Evolutionary conservation across 2,797 vertebrate genomes (phyloP), one percentile per base, ranked within the genome.

Genomic region (Enteromius thamalakanensis): DNA sequence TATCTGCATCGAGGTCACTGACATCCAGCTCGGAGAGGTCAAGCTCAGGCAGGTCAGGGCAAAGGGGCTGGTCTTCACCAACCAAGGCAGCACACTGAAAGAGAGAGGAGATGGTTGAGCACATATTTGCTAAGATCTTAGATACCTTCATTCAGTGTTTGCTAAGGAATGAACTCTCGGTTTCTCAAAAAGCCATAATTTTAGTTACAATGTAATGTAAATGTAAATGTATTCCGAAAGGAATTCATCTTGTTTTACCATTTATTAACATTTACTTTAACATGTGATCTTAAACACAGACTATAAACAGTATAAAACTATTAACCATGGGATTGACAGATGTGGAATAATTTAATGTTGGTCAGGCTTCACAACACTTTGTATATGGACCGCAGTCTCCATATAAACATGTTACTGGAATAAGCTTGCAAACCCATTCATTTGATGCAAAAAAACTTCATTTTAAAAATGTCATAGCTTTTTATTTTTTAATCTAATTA

Each of bases 51-150:
- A 99, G 96, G 94, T 99, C 98, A 74, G 98, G 97, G 91, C 98
- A 99, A 92, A 99, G 97, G 92, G 98, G 98, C 94, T 99, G 97
- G 95, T 99, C 98, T 97, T 99, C 98, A 10, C 98, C 98, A 95
- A 99, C 97, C 96, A 99, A 94, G 94, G 98, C 98, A 95, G 98
- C 97, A 93, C 97, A 99, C 98, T 99, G 94, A 47, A 93, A 55
- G 90, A 89, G 86, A 89, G 78, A 74, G 21, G 15, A 81, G 42
- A 26, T 21, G 8, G 42, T 29, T 75, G 47, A 86, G 26, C 8
- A 47, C 49, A 77, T 81, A 58, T 17, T 80, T 65, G 34, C 42
- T 29, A 58, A 15, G 6, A 68, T 9, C 8, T 67, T 37, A n/a
- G n/a, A 68, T 12, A 37, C 15, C 29, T 53, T 23, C 62, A 53